Evolutionary conservation across 2,113 vertebrate genomes (phyloP).

Genomic region (Rattus rattus): DNA sequence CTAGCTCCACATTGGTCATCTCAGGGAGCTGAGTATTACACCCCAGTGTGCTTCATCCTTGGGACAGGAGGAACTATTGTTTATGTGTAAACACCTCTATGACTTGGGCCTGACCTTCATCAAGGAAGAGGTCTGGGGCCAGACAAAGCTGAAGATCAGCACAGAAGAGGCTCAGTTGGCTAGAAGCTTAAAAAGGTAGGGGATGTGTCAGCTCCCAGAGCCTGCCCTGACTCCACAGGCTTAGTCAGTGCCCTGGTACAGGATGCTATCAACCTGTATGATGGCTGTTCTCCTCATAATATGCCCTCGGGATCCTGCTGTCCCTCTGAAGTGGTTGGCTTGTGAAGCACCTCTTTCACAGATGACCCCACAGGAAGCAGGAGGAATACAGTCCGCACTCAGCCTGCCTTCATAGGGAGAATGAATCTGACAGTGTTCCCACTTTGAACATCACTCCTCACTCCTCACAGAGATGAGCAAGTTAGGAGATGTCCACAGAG

Average conservation of each 20-base stretch:
- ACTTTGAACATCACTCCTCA: fast-evolving
- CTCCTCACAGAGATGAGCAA: background rate
- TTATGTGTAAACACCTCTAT: background rate
- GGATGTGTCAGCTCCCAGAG: background rate
- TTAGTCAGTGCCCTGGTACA: background rate
- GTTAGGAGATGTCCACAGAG: background rate
- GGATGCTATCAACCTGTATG: no score
- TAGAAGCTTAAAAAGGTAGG: no score
- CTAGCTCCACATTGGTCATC: no score
- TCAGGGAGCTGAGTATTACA: background rate
- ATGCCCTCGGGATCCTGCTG: background rate
- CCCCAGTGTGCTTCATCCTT: background rate
- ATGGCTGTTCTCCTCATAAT: background rate
- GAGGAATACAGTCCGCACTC: background rate
- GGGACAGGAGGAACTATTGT: background rate
- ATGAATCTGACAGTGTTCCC: background rate
- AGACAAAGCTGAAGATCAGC: background rate
- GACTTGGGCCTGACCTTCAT: background rate
- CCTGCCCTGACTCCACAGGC: background rate
- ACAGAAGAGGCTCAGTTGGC: background rate
- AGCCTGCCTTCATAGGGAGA: no score
- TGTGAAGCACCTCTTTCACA: no score
- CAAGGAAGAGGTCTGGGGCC: background rate
- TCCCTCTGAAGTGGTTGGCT: background rate
- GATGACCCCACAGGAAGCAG: no score